Conservation (phyloP, 2,888 invertebrate genomes). For the Ectemnius lituratus region DNA sequence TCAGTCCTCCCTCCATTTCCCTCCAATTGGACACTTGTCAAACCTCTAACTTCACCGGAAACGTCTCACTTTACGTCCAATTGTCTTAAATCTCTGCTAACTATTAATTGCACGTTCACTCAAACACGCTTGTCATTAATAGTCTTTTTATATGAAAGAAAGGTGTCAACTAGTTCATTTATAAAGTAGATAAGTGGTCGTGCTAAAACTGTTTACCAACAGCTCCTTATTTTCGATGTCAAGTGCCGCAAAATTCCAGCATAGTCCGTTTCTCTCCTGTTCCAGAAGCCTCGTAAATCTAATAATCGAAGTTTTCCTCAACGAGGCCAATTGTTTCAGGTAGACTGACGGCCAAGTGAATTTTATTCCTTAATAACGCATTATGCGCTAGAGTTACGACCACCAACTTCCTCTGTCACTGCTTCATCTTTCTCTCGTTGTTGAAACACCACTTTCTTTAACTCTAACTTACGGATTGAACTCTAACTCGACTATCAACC, state of each 20-base stretch:
- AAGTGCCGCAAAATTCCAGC: not conserved
- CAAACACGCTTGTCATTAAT: no score
- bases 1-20: not conserved
- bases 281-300: not conserved
- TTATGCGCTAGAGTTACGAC: conserved; percentile 1
- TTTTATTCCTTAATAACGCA: conserved; percentile 37
- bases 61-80: no score
- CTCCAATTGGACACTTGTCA: no score
- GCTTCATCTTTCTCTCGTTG: not conserved
- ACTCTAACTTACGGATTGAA: no score
- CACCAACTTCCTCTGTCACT: not conserved
- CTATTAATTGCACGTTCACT: no score
- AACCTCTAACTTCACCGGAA: no score
- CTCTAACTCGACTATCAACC: no score
- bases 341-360: conserved; percentile 5
- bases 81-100: no score
- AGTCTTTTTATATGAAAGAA: no score
- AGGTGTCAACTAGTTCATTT: no score
- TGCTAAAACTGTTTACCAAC: not conserved
- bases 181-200: no score
- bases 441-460: not conserved
- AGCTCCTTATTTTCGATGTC: conserved; percentile 1
- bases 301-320: conserved; percentile 26
- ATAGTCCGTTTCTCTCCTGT: not conserved
- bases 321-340: not conserved